These are phyloP conservation scores for Ploceus nigricollis DNA, from an alignment of 2,113 vertebrate genomes.

Conservation along the genomic window DNA sequence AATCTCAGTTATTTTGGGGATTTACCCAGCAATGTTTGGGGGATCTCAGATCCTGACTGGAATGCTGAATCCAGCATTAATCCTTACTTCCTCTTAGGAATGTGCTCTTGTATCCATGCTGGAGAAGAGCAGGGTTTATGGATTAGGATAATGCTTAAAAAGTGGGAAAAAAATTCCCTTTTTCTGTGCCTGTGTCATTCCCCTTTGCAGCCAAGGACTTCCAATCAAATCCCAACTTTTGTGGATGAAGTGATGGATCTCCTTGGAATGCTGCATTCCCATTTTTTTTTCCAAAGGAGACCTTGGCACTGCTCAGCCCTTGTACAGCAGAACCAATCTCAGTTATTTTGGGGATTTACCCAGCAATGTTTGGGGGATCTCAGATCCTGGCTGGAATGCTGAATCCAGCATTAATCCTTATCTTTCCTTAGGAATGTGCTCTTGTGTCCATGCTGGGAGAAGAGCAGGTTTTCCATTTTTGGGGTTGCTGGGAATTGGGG, in stretches of 20 bases:
- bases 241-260: not conserved
- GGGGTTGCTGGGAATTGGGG: not conserved
- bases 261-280: not conserved
- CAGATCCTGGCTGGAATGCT: not conserved
- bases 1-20: not conserved
- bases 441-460: rapidly evolving
- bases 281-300: rapidly evolving
- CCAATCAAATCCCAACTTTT: not conserved
- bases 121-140: not conserved
- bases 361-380: not conserved
- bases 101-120: rapidly evolving
- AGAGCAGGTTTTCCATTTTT: rapidly evolving
- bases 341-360: not conserved
- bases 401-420: not conserved
- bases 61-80: not conserved
- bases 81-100: not conserved
- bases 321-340: not conserved
- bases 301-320: not conserved
- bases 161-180: too few species aligned
- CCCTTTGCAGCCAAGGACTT: too few species aligned
- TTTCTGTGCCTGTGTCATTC: too few species aligned
- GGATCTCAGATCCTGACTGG: not conserved
- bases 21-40: not conserved
- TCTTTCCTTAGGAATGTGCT: not conserved
- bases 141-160: too few species aligned